These are phyloP conservation scores for Albula goreensis DNA, from an alignment of 2,113 vertebrate genomes.

Conservation along the genomic window DNA sequence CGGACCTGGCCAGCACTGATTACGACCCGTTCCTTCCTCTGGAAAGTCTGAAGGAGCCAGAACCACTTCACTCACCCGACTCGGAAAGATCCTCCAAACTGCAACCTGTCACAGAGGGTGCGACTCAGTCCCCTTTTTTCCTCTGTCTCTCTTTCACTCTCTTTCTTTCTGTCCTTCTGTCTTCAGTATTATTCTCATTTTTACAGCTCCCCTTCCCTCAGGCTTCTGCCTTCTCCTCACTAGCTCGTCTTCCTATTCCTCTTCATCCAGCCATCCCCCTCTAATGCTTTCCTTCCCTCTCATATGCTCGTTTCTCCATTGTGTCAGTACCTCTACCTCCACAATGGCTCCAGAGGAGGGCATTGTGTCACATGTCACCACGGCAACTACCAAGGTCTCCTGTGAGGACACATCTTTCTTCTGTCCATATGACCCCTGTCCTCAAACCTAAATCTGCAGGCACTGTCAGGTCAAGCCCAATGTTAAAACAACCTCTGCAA, in stretches of 20 bases:
- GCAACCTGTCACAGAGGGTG: slow-evolving; percentile 95
- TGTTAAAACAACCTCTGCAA: neutral
- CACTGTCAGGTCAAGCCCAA: neutral
- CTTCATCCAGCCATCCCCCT: neutral
- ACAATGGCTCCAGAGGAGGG: neutral
- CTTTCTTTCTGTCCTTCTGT: neutral
- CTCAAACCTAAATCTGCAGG: neutral
- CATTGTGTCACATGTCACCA: slow-evolving; percentile 11
- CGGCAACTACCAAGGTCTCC: slow-evolving; percentile 4
- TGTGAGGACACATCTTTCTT: neutral
- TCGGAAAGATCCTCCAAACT: slow-evolving; percentile 94
- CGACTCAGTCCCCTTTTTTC: neutral
- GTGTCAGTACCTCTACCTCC: neutral
- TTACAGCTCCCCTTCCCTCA: neutral
- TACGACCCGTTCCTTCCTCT: slow-evolving; percentile 94
- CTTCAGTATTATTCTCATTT: neutral
- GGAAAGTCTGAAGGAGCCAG: slow-evolving; percentile 91
- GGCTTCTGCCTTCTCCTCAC: neutral
- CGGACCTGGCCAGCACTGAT: slow-evolving; percentile 87
- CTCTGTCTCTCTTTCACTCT: neutral
- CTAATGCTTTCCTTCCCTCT: no score
- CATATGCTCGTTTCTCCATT: neutral
- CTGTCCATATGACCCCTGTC: neutral
- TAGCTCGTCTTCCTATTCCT: neutral
- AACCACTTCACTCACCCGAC: slow-evolving; percentile 96